Evolutionary conservation across 1,140 invertebrate genomes (phyloP).

Genomic region (Bombus impatiens): DNA sequence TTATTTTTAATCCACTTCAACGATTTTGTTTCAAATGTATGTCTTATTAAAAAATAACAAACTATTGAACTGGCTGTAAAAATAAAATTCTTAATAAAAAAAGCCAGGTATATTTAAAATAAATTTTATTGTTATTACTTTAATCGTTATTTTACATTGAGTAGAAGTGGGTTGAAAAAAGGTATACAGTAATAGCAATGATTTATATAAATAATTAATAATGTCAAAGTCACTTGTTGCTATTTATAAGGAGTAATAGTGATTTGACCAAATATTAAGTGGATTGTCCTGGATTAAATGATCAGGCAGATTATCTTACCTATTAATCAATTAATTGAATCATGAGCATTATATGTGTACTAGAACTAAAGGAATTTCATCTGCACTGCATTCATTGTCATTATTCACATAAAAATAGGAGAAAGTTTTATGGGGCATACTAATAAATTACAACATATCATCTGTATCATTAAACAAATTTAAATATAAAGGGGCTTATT

Average conservation of each 20-base stretch:
- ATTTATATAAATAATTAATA: conserved; percentile 53
- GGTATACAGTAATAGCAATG: conserved; percentile 35
- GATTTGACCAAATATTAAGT: conserved; percentile 65
- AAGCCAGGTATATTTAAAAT: background rate
- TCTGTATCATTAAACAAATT: conserved; percentile 25
- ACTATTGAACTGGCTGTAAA: background rate
- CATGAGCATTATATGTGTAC: background rate
- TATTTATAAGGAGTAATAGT: conserved; percentile 44
- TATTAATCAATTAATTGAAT: conserved; percentile 23
- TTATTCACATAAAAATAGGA: conserved; percentile 16
- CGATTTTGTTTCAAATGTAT: background rate
- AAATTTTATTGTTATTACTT: conserved; percentile 13
- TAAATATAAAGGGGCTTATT: conserved; percentile 38
- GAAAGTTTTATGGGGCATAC: background rate
- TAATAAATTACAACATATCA: conserved; percentile 55
- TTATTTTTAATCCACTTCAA: conserved; percentile 56
- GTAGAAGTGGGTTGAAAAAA: conserved; percentile 56
- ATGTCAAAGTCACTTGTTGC: conserved; percentile 49
- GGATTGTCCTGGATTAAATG: conserved; percentile 40
- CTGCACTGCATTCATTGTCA: background rate
- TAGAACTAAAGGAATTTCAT: conserved; percentile 9
- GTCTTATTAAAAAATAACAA: background rate
- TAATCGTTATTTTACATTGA: background rate
- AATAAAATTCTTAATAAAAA: background rate
- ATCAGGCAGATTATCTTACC: conserved; percentile 66